Conservation (phyloP, 2,113 vertebrate genomes). For the Ivindomyrus marchei region DNA sequence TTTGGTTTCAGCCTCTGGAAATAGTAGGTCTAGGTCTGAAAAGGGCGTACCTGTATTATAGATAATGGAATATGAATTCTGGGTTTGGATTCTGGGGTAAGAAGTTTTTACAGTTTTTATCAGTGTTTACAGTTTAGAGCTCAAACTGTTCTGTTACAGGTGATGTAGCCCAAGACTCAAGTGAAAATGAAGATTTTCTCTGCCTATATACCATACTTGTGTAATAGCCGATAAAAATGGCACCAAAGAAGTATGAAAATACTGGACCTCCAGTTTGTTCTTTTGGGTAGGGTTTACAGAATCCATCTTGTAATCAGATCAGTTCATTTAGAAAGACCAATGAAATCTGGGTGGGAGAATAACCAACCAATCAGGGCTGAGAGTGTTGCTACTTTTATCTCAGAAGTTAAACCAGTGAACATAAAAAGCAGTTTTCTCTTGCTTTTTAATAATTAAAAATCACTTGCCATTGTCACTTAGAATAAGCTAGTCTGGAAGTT, state of each 20-base stretch:
- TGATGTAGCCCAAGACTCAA: not conserved
- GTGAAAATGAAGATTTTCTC: no score
- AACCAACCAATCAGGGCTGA: not conserved
- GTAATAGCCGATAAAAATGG: not conserved
- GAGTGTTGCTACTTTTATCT: not conserved
- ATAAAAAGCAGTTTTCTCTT: not conserved
- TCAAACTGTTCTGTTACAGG: not conserved
- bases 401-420: not conserved
- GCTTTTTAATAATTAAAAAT: not conserved
- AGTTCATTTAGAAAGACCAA: not conserved
- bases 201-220: not conserved
- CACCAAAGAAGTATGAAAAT: not conserved
- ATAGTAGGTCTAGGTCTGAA: not conserved
- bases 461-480: not conserved
- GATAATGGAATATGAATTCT: not conserved
- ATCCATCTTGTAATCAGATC: not conserved
- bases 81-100: not conserved
- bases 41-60: not conserved
- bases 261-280: not conserved
- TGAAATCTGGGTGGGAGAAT: not conserved
- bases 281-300: not conserved
- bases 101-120: not conserved
- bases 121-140: not conserved
- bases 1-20: not conserved
- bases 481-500: not conserved